Base-by-base conservation (phyloP, 1,140 invertebrate genomes). In the Steinernema feltiae region DNA sequence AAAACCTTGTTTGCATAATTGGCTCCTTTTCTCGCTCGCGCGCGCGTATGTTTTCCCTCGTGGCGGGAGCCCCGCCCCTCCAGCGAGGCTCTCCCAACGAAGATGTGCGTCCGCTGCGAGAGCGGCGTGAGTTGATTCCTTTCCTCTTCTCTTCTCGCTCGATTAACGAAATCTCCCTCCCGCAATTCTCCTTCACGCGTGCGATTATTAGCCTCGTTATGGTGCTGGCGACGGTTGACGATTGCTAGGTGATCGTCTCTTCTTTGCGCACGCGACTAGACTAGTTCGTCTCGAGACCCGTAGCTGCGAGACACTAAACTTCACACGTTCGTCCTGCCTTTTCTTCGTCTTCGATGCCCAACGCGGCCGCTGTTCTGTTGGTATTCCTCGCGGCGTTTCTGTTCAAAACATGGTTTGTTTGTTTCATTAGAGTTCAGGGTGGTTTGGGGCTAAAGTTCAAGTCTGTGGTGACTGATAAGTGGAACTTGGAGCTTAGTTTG, bases 1-100 rank as follows among this genome's bases (percentile, higher is more conserved):
- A 21, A 63, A 63, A 63, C 53, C 53, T 63, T 63, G 53, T 63
- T 63, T 63, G 53, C 53, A 63, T 63, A 63, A 63, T 63, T 63
- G 53, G 53, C 53, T 21, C 53, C 24, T 63, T 63, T 63, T 21
- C 24, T 27, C 53, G 53, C 53, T 15, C 53, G 2, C n/a, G n/a
- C n/a, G n/a, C n/a, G n/a, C 53, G 53, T 63, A 63, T 63, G 24
- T 63, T 63, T 63, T 63, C 53, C 53, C 53, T 12, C 35, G 7
- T 41, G 2, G 12, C 53, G 3, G 12, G 24, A 63, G 53, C 53
- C 3, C 53, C 53, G 53, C 53, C 53, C 53, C 53, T 27, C 53
- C 53, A 27, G 15, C 15, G 53, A 15, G 53, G n/a, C n/a, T n/a
- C n/a, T n/a, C n/a, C n/a, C 15, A 3, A 15, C 7, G 53, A 63